Percentiles rank a stretch among this genome's conserved stretches.
These are phyloP conservation scores for Tigriopus japonicus DNA, from an alignment of 1,140 invertebrate genomes.

Conservation along the genomic window DNA sequence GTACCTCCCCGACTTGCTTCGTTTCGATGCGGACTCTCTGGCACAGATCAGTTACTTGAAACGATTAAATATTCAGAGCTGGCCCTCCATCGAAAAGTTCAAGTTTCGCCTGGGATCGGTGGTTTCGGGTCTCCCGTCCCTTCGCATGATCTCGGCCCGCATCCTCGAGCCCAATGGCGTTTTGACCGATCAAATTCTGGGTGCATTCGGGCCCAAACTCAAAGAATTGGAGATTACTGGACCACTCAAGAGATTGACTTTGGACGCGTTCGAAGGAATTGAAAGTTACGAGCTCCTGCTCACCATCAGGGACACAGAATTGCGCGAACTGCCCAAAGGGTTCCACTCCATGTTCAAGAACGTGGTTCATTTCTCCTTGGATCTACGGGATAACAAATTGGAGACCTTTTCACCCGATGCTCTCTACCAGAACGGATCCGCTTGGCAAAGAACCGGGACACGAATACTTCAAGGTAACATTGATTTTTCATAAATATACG, in stretches of 20 bases:
- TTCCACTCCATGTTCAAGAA: conserved; percentile 10
- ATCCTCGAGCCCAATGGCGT: conserved; percentile 15
- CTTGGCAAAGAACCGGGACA: conserved; percentile 5
- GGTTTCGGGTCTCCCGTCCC: conserved; percentile 27
- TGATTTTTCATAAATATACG: too few species aligned
- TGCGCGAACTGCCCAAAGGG: not conserved
- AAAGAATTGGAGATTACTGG: conserved; percentile 58
- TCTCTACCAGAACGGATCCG: conserved; percentile 7
- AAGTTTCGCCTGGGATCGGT: conserved; percentile 33
- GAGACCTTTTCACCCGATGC: conserved; percentile 4
- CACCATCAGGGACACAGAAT: not conserved
- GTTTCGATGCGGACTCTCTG: conserved; percentile 18
- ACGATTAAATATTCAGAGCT: conserved; percentile 32
- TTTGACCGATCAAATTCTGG: conserved; percentile 36
- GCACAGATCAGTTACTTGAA: conserved; percentile 18
- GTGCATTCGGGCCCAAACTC: conserved; percentile 49
- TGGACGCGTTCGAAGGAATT: conserved; percentile 8
- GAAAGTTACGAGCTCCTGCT: conserved; percentile 9
- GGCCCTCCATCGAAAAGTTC: conserved; percentile 40
- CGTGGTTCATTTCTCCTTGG: not conserved
- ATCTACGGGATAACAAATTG: conserved; percentile 9
- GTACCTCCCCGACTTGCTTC: conserved; percentile 15
- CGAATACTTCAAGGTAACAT: conserved; percentile 12
- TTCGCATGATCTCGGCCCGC: conserved; percentile 38
- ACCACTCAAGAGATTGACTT: conserved; percentile 26